A percentile compares a stretch with the other conserved stretches of the same genome.
Evolutionary conservation across 2,113 vertebrate species (phyloP).

Genomic region (Salvelinus alpinus): DNA sequence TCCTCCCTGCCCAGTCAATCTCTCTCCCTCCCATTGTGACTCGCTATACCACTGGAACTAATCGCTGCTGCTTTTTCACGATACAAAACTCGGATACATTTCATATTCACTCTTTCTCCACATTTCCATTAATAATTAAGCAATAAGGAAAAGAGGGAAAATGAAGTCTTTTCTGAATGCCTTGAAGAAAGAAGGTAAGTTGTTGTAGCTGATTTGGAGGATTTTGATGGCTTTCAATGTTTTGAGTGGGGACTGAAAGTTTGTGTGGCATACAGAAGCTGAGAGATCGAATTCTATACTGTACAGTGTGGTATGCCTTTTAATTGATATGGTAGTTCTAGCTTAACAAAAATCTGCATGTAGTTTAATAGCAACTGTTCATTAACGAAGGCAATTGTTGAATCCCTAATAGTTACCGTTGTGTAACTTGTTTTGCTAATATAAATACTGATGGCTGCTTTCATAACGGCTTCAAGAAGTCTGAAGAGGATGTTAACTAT

Average conservation of each 20-base stretch:
- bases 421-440: no score
- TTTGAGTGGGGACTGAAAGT: background rate
- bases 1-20: background rate
- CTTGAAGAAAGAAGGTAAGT: slow-evolving; percentile 94
- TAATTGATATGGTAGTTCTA: no score
- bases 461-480: no score
- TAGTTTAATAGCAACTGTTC: no score
- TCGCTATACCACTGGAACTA: background rate
- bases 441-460: no score
- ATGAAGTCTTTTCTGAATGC: slow-evolving; percentile 94
- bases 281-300: background rate
- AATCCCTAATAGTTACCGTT: background rate
- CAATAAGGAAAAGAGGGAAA: slow-evolving; percentile 31
- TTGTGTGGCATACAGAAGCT: background rate
- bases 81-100: slow-evolving; percentile 20
- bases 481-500: no score
- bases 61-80: slow-evolving; percentile 16
- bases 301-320: background rate
- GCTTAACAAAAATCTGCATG: no score
- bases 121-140: slow-evolving; percentile 67
- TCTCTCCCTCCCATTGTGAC: no score
- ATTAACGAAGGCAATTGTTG: no score
- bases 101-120: slow-evolving; percentile 49
- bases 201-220: background rate
- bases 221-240: background rate